A percentile compares a stretch with the other conserved stretches of the same genome.
These are phyloP conservation scores for Entosphenus tridentatus DNA, from an alignment of 2,113 vertebrate genomes.

Conservation along the genomic window DNA sequence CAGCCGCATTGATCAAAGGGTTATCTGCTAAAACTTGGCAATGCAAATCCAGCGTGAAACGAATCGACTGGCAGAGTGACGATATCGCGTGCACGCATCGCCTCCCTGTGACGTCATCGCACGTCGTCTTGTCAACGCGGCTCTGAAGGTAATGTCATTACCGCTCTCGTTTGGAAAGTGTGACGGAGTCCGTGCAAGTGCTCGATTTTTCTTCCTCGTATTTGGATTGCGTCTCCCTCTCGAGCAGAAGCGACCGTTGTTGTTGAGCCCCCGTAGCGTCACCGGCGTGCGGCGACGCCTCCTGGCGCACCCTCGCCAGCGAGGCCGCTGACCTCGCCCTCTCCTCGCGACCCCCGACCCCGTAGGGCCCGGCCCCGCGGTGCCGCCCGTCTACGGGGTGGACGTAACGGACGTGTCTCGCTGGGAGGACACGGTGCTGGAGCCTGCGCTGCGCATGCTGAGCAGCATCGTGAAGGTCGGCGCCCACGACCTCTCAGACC, in stretches of 20 bases:
- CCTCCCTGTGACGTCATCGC: too few species aligned
- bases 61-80: too few species aligned
- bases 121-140: too few species aligned
- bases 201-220: background rate
- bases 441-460: slow-evolving; percentile 58
- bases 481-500: background rate
- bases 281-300: background rate
- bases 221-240: background rate
- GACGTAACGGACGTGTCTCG: slow-evolving; percentile 45
- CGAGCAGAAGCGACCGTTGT: background rate
- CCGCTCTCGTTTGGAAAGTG: too few species aligned
- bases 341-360: slow-evolving; percentile 7
- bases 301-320: background rate
- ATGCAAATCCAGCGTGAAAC: too few species aligned
- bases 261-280: background rate
- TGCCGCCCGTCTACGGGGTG: slow-evolving; percentile 52
- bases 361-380: slow-evolving; percentile 43
- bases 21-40: too few species aligned
- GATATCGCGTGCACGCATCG: too few species aligned
- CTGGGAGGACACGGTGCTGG: slow-evolving; percentile 57
- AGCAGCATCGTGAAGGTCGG: slow-evolving; percentile 56
- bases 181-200: background rate
- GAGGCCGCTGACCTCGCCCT: fast-evolving
- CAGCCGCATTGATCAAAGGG: too few species aligned
- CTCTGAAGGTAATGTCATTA: too few species aligned